Evolutionary conservation across 2,113 vertebrate species (phyloP).

Genomic region (Microtus pennsylvanicus): DNA sequence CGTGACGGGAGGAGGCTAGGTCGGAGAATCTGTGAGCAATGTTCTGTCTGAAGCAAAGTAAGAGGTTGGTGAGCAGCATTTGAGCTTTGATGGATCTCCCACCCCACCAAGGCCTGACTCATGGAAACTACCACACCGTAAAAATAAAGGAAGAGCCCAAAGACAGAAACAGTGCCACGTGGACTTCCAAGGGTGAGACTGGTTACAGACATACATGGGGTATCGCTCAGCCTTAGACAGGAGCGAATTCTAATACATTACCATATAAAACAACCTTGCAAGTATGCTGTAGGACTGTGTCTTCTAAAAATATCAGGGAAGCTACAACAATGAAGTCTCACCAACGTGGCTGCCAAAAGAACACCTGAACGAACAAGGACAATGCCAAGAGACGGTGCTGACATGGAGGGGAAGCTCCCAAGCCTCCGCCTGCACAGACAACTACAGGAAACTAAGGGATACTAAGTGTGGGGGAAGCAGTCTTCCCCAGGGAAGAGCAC

Average conservation of each 20-base stretch:
- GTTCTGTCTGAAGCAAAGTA: not conserved
- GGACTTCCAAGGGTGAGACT: not conserved
- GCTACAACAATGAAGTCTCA: not conserved
- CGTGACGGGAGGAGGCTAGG: not conserved
- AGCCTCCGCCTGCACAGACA: not conserved
- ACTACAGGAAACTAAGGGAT: not conserved
- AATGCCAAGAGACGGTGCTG: no score
- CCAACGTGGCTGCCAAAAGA: not conserved
- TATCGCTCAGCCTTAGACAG: not conserved
- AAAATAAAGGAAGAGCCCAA: not conserved
- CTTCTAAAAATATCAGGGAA: not conserved
- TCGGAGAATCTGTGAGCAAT: not conserved
- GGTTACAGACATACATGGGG: accelerated
- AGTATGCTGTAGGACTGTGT: not conserved
- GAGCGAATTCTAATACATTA: no score
- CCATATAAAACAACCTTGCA: not conserved
- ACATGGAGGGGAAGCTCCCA: not conserved
- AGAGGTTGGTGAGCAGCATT: not conserved
- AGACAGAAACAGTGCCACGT: no score
- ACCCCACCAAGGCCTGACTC: not conserved
- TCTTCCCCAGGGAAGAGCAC: not conserved
- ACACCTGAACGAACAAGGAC: no score
- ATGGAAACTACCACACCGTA: not conserved
- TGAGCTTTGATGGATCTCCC: no score
- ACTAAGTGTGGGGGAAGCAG: not conserved